A percentile compares a stretch with the other conserved stretches of the same genome.
Evolutionary conservation across 2,888 invertebrate genomes (phyloP).

Genomic region (Eilema caniola): DNA sequence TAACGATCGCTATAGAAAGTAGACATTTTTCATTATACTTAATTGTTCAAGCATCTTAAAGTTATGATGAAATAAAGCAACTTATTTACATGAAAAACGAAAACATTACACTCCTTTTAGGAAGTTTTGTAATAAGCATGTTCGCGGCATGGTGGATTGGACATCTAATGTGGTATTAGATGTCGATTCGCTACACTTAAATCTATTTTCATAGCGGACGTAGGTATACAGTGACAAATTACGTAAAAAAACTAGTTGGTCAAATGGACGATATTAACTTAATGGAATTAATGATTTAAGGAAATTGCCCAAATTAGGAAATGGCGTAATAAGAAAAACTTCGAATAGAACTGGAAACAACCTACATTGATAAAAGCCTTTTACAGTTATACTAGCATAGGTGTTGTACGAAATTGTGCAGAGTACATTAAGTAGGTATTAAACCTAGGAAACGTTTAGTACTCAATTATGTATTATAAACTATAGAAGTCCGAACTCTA

Average conservation of each 20-base stretch:
- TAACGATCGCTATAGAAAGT: conserved; percentile 35
- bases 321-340: not conserved
- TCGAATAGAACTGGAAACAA: not conserved
- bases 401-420: not conserved
- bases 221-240: not conserved
- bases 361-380: not conserved
- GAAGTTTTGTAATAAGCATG: not conserved
- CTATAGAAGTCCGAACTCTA: too few relatives aligned
- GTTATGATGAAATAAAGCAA: too few relatives aligned
- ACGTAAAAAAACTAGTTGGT: not conserved
- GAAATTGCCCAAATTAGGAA: not conserved
- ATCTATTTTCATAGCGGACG: not conserved
- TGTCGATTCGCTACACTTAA: not conserved
- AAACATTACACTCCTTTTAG: not conserved
- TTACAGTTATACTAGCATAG: not conserved
- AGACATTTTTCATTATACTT: conserved; percentile 7
- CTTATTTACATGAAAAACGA: too few relatives aligned
- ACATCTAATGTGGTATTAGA: too few relatives aligned
- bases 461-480: too few relatives aligned
- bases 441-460: not conserved
- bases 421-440: too few relatives aligned
- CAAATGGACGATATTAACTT: not conserved
- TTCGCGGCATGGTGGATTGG: not conserved
- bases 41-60: too few relatives aligned
- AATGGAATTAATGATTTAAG: not conserved